These are phyloP conservation scores for Campylomormyrus tamandua DNA, from an alignment of 2,113 vertebrate species.

Conservation along the genomic window DNA sequence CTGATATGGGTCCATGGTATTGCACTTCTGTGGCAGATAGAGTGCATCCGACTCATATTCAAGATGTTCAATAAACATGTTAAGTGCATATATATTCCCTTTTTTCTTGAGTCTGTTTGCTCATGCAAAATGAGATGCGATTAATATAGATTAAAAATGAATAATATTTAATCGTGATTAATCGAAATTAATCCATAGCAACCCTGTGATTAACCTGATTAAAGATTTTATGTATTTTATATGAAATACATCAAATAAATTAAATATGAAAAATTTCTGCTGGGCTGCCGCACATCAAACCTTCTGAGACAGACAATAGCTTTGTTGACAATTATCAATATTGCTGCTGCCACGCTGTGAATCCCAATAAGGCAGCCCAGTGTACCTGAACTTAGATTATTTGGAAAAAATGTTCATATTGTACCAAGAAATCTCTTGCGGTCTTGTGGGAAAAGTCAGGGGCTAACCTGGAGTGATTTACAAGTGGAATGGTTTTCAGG, in stretches of 20 bases:
- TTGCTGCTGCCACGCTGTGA: not conserved
- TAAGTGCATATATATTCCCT: too few relatives aligned
- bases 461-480: not conserved
- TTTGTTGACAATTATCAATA: not conserved
- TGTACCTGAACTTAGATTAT: not conserved
- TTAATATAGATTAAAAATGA: too few relatives aligned
- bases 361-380: not conserved
- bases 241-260: not conserved
- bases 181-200: too few relatives aligned
- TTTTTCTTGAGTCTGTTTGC: too few relatives aligned
- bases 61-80: too few relatives aligned
- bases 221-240: too few relatives aligned
- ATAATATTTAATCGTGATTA: too few relatives aligned
- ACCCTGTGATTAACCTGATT: too few relatives aligned
- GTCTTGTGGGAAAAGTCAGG: not conserved
- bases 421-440: not conserved
- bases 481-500: constrained; percentile 11
- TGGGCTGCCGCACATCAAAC: not conserved
- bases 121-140: too few relatives aligned
- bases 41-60: too few relatives aligned
- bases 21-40: too few relatives aligned
- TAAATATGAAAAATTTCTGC: not conserved
- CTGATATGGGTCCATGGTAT: too few relatives aligned
- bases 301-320: not conserved
- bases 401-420: not conserved